Evolutionary conservation across 2,888 invertebrate species (phyloP).

Genomic region (Pseudoips prasinana): DNA sequence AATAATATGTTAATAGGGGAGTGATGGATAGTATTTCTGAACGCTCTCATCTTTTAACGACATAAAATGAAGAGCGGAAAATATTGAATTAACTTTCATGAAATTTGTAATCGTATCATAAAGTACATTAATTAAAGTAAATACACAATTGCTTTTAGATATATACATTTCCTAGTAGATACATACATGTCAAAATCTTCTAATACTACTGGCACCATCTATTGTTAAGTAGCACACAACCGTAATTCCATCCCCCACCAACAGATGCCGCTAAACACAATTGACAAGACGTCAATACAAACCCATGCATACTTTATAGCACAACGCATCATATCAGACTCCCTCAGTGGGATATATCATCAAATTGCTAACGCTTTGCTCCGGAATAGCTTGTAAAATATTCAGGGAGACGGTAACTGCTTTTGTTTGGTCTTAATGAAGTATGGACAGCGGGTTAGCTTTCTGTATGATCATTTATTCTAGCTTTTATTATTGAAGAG

Average conservation of each 20-base stretch:
- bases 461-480: slow-evolving; percentile 32
- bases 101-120: no score
- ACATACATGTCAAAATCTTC: no score
- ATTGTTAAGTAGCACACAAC: slow-evolving; percentile 36
- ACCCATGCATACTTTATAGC: slow-evolving; percentile 64
- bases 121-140: no score
- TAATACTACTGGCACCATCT: slow-evolving; percentile 33
- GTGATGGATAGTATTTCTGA: slow-evolving; percentile 25
- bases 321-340: slow-evolving; percentile 59
- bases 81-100: no score
- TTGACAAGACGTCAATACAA: slow-evolving; percentile 60
- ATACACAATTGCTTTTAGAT: no score
- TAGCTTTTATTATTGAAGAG: not conserved
- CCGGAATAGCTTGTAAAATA: slow-evolving; percentile 71
- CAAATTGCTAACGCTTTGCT: slow-evolving; percentile 62
- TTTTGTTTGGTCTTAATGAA: slow-evolving; percentile 73
- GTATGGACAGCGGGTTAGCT: slow-evolving; percentile 44
- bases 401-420: slow-evolving; percentile 68
- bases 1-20: slow-evolving; percentile 22
- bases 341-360: slow-evolving; percentile 63
- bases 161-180: no score
- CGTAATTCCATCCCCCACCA: slow-evolving; percentile 10
- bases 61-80: no score
- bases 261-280: slow-evolving; percentile 57
- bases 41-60: slow-evolving; percentile 4